Percentiles rank a stretch among this genome's conserved stretches.
Conservation (phyloP, 2,888 invertebrate genomes). For the Syrista parreyssii region DNA sequence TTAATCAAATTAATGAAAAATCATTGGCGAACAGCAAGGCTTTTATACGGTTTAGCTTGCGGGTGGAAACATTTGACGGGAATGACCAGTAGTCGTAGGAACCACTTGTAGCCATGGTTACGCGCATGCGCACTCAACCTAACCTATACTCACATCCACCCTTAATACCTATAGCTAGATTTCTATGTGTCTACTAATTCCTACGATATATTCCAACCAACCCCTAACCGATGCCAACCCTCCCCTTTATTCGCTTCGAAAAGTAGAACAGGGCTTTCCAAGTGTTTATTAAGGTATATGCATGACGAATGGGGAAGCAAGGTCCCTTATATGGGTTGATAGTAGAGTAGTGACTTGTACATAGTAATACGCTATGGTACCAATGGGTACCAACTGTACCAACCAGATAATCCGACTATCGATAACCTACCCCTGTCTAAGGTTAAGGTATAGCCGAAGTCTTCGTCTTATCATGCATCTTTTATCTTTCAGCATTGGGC, state of each 20-base stretch:
- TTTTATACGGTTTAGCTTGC: conserved; percentile 16
- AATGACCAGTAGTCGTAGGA: conserved; percentile 13
- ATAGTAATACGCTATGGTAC: neutral
- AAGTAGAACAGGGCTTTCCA: neutral
- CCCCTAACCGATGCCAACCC: neutral
- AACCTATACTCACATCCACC: neutral
- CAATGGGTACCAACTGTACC: neutral
- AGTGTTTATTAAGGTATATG: neutral
- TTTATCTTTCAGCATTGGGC: neutral
- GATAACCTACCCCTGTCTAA: neutral
- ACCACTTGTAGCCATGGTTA: conserved; percentile 36
- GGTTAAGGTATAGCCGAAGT: neutral
- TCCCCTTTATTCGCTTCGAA: neutral
- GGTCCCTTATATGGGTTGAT: neutral
- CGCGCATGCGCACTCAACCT: conserved; percentile 28
- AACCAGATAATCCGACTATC: neutral
- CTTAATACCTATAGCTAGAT: neutral
- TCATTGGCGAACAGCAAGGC: conserved; percentile 9
- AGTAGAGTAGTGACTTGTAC: neutral
- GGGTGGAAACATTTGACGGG: conserved; percentile 22
- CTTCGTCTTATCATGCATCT: neutral
- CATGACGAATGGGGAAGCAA: neutral
- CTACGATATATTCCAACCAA: neutral
- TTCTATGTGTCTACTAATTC: neutral
- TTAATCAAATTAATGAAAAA: conserved; percentile 2